These are phyloP conservation scores for Gavia stellata DNA, from an alignment of 2,113 vertebrate species.

Conservation along the genomic window DNA sequence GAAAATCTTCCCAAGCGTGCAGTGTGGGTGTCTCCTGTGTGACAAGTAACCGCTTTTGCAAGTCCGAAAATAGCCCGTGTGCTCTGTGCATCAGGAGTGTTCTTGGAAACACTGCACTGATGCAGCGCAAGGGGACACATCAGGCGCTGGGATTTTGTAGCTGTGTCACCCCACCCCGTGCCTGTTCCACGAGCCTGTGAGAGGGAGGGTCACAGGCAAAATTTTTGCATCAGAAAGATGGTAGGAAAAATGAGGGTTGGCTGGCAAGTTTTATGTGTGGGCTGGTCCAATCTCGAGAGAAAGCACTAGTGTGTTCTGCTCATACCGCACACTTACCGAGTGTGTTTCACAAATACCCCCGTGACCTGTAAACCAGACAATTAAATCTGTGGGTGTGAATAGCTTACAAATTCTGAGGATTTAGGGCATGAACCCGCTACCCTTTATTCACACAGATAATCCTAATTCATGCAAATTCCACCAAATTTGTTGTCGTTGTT, in stretches of 20 bases:
- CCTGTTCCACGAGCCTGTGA: not conserved
- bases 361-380: not conserved
- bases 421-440: not conserved
- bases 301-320: not conserved
- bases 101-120: not conserved
- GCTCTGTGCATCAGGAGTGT: not conserved
- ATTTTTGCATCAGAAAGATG: not conserved
- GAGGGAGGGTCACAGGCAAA: not conserved
- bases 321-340: fast-evolving
- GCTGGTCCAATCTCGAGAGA: not conserved
- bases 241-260: not conserved
- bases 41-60: not conserved
- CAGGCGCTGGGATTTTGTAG: not conserved
- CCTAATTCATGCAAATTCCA: not conserved
- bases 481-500: not conserved
- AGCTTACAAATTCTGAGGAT: constrained; percentile 14
- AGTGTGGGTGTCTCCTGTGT: not conserved
- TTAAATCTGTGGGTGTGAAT: not conserved
- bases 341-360: not conserved
- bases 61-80: not conserved
- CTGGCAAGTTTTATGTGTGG: not conserved
- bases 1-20: not conserved
- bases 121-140: fast-evolving
- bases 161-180: not conserved
- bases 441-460: not conserved